Percentiles rank a stretch among this genome's conserved stretches.
Evolutionary conservation across 1,140 invertebrate species (phyloP).

Genomic region (Platyscapa corneri): DNA sequence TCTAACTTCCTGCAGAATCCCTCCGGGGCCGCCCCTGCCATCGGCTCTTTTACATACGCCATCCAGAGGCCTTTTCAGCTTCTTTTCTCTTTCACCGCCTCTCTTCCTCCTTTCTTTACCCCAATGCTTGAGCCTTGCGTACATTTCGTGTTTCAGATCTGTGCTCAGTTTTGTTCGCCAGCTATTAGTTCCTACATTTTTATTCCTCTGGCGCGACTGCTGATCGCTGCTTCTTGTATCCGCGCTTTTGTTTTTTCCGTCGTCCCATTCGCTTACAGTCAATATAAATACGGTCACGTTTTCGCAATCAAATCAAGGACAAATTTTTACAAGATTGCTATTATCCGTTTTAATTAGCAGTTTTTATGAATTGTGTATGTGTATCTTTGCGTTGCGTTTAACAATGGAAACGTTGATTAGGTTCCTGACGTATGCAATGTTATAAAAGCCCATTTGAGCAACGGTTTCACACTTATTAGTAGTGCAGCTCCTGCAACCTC

Average conservation of each 20-base stretch:
- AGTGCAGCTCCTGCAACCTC: neutral
- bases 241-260: conserved; percentile 15
- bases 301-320: neutral
- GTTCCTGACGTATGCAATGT: neutral
- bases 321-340: neutral
- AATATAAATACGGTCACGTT: neutral
- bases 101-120: neutral
- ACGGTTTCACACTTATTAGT: neutral
- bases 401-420: neutral
- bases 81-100: conserved; percentile 21
- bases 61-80: conserved; percentile 5
- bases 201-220: conserved; percentile 7
- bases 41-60: conserved; percentile 46
- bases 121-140: neutral
- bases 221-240: conserved; percentile 14
- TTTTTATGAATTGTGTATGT: neutral
- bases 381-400: neutral
- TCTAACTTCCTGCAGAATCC: conserved; percentile 72
- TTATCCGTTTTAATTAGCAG: conserved; percentile 18
- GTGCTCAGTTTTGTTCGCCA: too few species aligned
- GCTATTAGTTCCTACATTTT: neutral
- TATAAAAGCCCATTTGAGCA: neutral
- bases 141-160: neutral
- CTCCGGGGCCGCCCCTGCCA: conserved; percentile 44
- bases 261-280: neutral